Evolutionary conservation across 2,113 vertebrate genomes (phyloP), one percentile per base, ranked within the genome.

Genomic region (Melospiza melodia): DNA sequence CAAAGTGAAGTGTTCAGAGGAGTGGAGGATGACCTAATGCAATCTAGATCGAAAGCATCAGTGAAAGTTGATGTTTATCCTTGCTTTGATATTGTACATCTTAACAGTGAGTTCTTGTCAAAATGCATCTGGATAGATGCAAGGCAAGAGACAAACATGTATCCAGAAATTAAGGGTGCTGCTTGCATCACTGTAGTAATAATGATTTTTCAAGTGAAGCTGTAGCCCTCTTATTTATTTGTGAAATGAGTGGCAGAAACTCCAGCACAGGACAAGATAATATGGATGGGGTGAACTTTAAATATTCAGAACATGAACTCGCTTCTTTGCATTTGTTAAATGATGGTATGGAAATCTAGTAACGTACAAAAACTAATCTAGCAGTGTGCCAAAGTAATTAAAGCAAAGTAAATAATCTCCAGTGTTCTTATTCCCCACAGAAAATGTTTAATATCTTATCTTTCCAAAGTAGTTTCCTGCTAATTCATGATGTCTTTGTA

Each of bases 361-460:
- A 95, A 94, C 84, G 75, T 97, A 96, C 97, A 94, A 96, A 98
- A 98, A 96, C 97, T 97, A 97, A 98, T 98, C 97, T 97, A 96
- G 91, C 96, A 93, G 78, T 97, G 80, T 98, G 96, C 97, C 94
- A 94, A 96, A 97, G 97, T 98, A 98, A 98, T 98, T 98, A 98
- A 96, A 97, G 95, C 93, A 97, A 98, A 98, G 96, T 98, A 98
- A 98, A 98, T 98, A 98, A 98, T 98, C 97, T 97, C 95, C 90
- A 96, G 95, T 98, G 97, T 97, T 98, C 90, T 93, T 97, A 97
- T 97, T 98, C 97, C 97, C 97, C 58, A 85, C 79, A 97, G 97
- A 98, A 98, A 97, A 97, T 92, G 95, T 97, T 97, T 97, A 97
- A 97, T 98, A 95, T 97, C 95, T 98, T 98, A 97, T 98, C 97